These are phyloP conservation scores for Gymnarchus niloticus DNA, from an alignment of 2,113 vertebrate genomes.

Conservation along the genomic window DNA sequence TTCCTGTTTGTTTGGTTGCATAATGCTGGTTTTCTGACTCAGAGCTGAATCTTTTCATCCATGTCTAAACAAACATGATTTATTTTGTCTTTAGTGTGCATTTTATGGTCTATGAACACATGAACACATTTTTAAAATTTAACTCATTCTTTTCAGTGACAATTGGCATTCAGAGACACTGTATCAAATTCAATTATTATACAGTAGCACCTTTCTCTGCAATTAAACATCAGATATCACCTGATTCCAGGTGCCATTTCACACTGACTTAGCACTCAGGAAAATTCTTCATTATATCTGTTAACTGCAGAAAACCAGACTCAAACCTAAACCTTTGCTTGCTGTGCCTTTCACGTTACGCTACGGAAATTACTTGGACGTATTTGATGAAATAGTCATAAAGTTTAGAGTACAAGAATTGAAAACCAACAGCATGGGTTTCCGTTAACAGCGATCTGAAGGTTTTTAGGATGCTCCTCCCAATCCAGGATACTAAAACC, in stretches of 20 bases:
- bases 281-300: background rate
- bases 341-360: background rate
- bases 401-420: background rate
- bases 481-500: slow-evolving; percentile 73
- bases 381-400: no score
- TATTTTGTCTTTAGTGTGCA: background rate
- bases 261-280: background rate
- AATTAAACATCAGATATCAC: background rate
- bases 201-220: background rate
- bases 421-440: slow-evolving; percentile 34
- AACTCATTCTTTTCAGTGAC: background rate
- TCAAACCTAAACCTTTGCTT: background rate
- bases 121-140: background rate
- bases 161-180: background rate
- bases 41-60: background rate
- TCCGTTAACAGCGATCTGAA: slow-evolving; percentile 61
- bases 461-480: slow-evolving; percentile 41
- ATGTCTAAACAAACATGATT: background rate
- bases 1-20: no score
- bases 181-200: background rate
- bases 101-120: background rate
- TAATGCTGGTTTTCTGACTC: no score
- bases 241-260: no score
- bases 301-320: background rate
- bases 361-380: no score